phyloP scores from a whole-genome alignment of 2,113 vertebrate genomes.

The Bos javanicus region DNA sequence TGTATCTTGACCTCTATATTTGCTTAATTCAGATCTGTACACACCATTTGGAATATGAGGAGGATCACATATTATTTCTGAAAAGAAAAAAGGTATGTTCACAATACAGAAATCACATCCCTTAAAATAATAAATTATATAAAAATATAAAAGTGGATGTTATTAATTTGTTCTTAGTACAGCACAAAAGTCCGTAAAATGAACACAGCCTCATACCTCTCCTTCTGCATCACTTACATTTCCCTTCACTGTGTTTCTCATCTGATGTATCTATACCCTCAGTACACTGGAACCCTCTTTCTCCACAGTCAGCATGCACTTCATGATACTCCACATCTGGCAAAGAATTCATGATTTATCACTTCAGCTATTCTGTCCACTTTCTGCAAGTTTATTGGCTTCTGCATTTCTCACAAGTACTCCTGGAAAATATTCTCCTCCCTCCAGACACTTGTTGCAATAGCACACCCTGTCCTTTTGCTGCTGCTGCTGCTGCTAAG shows the following conservation, averaged over 20 bases:
- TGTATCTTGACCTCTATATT: neutral
- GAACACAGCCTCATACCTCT: neutral
- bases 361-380: neutral
- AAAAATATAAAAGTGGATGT: neutral
- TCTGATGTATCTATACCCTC: neutral
- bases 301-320: neutral
- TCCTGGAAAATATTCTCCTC: neutral
- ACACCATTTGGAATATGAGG: constrained; percentile 68
- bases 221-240: neutral
- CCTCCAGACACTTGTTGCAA: neutral
- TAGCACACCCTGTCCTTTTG: neutral
- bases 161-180: neutral
- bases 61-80: constrained; percentile 67
- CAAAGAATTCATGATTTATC: neutral
- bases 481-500: no score
- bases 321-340: neutral
- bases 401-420: neutral
- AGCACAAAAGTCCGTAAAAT: neutral
- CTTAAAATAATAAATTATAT: neutral
- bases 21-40: neutral
- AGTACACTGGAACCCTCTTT: neutral
- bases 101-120: neutral
- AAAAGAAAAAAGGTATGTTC: neutral
- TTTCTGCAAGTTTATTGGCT: neutral
- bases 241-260: no score